A percentile compares a stretch with the other conserved stretches of the same genome.
Conservation (phyloP, 1,140 invertebrate genomes). For the Maniola jurtina region DNA sequence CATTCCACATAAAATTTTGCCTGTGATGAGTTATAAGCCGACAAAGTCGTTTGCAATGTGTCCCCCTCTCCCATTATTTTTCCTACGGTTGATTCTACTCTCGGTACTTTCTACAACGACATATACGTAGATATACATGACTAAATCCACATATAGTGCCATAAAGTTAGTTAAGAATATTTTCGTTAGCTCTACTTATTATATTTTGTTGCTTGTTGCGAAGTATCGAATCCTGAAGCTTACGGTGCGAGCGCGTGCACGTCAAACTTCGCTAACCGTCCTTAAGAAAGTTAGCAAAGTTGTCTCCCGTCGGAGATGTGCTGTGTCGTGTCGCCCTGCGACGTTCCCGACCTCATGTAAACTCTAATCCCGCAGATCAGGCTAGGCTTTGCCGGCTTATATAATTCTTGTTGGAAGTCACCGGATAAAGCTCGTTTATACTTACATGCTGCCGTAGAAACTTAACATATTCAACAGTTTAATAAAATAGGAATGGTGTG, state of each 20-base stretch:
- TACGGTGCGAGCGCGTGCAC: constrained; percentile 65
- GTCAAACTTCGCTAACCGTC: constrained; percentile 74
- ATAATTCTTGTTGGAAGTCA: constrained; percentile 49
- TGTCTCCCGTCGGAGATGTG: constrained; percentile 65
- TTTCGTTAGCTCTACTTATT: constrained; percentile 38
- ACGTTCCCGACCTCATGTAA: constrained; percentile 65
- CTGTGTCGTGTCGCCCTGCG: constrained; percentile 55
- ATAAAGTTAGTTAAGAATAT: constrained; percentile 4
- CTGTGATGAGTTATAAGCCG: constrained; percentile 16
- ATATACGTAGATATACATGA: neutral
- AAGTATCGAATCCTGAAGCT: constrained; percentile 68
- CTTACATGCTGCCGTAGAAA: neutral
- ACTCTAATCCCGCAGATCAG: constrained; percentile 74
- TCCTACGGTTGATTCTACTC: constrained; percentile 13
- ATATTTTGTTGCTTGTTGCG: constrained; percentile 60
- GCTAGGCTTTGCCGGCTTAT: constrained; percentile 70
- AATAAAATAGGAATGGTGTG: too few species aligned
- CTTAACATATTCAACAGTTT: too few species aligned
- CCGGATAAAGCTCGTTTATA: constrained; percentile 53
- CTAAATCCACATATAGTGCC: neutral
- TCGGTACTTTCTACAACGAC: neutral
- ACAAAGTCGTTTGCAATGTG: constrained; percentile 18
- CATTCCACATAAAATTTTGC: constrained; percentile 14
- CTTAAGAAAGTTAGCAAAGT: constrained; percentile 75
- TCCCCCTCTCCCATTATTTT: constrained; percentile 7